A percentile compares a stretch with the other conserved stretches of the same genome.
Evolutionary conservation across 2,888 invertebrate genomes (phyloP).

Genomic region (Branchipolynoe longqiensis): DNA sequence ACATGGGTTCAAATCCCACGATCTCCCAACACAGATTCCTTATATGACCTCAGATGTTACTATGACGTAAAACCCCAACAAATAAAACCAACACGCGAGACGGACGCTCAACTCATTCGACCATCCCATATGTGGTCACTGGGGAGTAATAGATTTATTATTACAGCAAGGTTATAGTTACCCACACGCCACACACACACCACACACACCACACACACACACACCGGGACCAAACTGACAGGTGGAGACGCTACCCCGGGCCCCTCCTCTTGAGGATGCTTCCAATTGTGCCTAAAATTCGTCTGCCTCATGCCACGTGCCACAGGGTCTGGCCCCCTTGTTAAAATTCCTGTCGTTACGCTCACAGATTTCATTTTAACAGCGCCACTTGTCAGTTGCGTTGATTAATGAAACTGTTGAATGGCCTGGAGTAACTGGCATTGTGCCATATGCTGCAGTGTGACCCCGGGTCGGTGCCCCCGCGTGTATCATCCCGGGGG

Average conservation of each 20-base stretch:
- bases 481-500: background rate
- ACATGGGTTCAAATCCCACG: no score
- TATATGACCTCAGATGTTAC: no score
- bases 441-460: conserved; percentile 31
- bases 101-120: no score
- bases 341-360: conserved; percentile 43
- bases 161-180: no score
- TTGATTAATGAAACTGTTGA: conserved; percentile 38
- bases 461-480: conserved; percentile 14
- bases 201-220: no score
- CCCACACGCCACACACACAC: no score
- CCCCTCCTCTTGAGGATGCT: background rate
- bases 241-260: conserved; percentile 7
- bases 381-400: conserved; percentile 35
- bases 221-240: no score
- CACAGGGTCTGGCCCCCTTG: background rate
- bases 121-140: no score
- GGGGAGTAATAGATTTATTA: no score
- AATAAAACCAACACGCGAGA: no score
- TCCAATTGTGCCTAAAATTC: conserved; percentile 4
- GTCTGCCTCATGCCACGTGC: conserved; percentile 3
- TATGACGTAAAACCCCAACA: no score
- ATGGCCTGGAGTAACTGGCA: background rate
- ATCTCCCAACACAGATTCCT: no score
- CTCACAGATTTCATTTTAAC: conserved; percentile 43